Conservation (phyloP, 2,113 vertebrate species). For the Vidua chalybeata region DNA sequence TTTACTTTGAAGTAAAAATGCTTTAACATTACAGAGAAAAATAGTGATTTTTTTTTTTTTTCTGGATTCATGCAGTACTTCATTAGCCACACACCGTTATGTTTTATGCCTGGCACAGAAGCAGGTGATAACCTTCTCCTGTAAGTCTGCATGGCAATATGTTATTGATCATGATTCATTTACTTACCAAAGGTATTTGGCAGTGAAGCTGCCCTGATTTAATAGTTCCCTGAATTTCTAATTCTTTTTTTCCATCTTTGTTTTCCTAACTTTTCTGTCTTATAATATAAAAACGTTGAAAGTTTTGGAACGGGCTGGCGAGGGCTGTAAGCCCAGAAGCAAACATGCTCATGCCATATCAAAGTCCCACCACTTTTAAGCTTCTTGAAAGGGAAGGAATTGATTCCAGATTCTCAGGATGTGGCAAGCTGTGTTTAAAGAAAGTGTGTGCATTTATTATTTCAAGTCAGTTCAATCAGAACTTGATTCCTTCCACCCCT, state of each 20-base stretch:
- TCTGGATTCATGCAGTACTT: neutral
- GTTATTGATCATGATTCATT: constrained; percentile 54
- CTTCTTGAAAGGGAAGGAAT: constrained; percentile 67
- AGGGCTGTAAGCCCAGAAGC: constrained; percentile 72
- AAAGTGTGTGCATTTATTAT: constrained; percentile 73
- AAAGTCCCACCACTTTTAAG: constrained; percentile 62
- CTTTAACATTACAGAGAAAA: neutral
- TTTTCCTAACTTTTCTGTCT: constrained; percentile 62
- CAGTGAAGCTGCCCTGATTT: constrained; percentile 26
- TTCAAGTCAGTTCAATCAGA: constrained; percentile 70
- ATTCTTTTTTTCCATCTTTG: constrained; percentile 41
- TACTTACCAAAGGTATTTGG: constrained; percentile 52
- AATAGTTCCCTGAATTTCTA: constrained; percentile 59
- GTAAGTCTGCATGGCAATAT: constrained; percentile 24
- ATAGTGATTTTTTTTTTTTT: neutral
- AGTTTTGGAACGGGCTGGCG: neutral
- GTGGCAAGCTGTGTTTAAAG: constrained; percentile 70
- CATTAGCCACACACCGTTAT: neutral
- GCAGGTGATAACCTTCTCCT: constrained; percentile 50
- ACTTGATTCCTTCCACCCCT: constrained; percentile 54
- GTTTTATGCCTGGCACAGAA: constrained; percentile 36
- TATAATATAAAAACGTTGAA: constrained; percentile 50
- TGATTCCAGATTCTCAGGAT: constrained; percentile 74
- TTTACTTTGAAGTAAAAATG: constrained; percentile 24
- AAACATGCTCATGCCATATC: constrained; percentile 63